A percentile compares a stretch with the other conserved stretches of the same genome.
These are phyloP conservation scores for Pipistrellus kuhlii DNA, from an alignment of 2,797 vertebrate species.

Conservation along the genomic window DNA sequence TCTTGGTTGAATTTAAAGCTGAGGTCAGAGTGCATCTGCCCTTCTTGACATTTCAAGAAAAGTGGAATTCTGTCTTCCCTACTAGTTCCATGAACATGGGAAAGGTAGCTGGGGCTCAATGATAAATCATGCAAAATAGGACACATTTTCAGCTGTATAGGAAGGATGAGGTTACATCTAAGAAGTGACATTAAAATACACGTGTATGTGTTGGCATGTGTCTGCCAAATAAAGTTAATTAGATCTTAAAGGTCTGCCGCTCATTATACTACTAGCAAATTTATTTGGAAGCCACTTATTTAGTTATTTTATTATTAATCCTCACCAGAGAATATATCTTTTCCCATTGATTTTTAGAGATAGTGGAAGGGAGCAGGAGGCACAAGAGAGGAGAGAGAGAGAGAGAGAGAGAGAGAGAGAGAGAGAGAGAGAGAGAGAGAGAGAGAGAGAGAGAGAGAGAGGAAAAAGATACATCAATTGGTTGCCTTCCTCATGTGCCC, in stretches of 20 bases:
- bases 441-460: too few relatives aligned
- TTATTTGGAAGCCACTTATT: slow-evolving; percentile 22
- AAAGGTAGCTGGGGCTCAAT: background rate
- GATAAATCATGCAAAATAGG: background rate
- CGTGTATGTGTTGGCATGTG: background rate
- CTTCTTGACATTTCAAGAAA: slow-evolving; percentile 66
- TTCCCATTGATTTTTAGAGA: too few relatives aligned
- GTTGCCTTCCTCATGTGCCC: too few relatives aligned
- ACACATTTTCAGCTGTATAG: background rate
- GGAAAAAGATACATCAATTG: too few relatives aligned
- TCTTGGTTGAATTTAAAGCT: slow-evolving; percentile 62
- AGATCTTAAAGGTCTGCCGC: background rate
- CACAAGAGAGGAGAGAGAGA: too few relatives aligned
- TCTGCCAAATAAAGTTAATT: background rate
- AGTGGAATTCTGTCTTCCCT: slow-evolving; percentile 59
- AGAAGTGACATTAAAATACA: background rate
- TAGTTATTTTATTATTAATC: background rate
- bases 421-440: too few relatives aligned
- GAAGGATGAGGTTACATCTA: background rate
- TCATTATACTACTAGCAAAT: background rate
- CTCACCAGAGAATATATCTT: too few relatives aligned
- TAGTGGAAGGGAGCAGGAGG: too few relatives aligned
- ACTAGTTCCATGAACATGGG: background rate
- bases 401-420: too few relatives aligned
- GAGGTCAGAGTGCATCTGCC: slow-evolving; percentile 54